Base-by-base conservation (phyloP, 2,113 vertebrate species). In the Semicossyphus pulcher region DNA sequence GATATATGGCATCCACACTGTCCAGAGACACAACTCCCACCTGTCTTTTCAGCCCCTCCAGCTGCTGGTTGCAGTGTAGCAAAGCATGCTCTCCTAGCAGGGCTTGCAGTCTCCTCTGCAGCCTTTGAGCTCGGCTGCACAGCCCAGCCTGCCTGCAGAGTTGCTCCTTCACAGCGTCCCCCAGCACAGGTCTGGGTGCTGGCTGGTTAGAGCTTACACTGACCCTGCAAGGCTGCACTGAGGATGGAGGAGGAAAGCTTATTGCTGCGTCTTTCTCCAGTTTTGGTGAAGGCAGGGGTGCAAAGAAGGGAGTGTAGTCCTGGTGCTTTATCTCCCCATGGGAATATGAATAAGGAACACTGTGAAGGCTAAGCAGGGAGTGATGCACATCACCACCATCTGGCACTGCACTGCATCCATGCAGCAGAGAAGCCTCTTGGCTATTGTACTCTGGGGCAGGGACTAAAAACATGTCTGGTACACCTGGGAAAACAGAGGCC, bases 61-160 rank as follows among this genome's bases (percentile, higher is more conserved):
- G 92, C 83, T 97, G 95, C 57, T 94, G 92, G 81, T 78, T 91
- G 86, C 94, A 96, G 88, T 96, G 95, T 21, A 88, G 90, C 76
- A 92, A 71, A 52, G 94, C 90, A 12, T 95, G 94, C 70, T 95
- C 95, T 41, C 94, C 96, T 60, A 97, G 86, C 56, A 97, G 85
- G 76, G 92, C 92, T 80, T 96, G 94, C 77, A 98, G 93, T 78
- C 94, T 95, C 86, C 92, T 95, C 83, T 92, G 94, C 74, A 94
- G 93, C 78, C 89, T 92, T 87, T 82, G 90, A 56, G 93, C 90
- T 10, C 91, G 93, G 81, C 80, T 89, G 10, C 94, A 90, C 65
- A 97, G 93, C 44, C 85, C 88, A 66, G 83, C 91, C 63, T 97
- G 95, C 85, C 92, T 95, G 76, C 91, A 93, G 73, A 95, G 78